Percentiles rank a stretch among this genome's conserved stretches.
phyloP scores from a whole-genome alignment of 2,113 vertebrate genomes.

The Aptenodytes forsteri region DNA sequence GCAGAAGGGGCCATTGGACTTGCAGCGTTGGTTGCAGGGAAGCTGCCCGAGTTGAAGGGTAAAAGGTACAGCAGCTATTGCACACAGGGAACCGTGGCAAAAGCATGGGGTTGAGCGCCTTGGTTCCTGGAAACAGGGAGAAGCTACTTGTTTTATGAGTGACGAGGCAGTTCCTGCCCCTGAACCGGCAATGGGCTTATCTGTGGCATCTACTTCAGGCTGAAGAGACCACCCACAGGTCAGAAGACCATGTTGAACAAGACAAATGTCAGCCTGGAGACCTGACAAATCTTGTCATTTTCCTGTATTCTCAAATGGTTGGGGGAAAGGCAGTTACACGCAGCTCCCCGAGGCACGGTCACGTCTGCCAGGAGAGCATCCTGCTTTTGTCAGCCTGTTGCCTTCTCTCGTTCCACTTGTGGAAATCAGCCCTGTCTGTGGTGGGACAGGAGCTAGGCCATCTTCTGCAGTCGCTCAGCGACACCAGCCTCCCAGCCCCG shows the following conservation, averaged over 20 bases:
- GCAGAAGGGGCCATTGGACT: conserved; percentile 87
- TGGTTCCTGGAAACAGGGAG: fast-evolving
- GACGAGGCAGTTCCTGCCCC: not conserved
- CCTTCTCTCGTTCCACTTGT: not conserved
- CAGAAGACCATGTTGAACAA: not conserved
- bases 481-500: not conserved
- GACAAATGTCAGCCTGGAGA: not conserved
- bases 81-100: not conserved
- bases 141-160: not conserved
- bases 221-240: not conserved
- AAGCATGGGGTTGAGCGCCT: not conserved
- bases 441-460: not conserved
- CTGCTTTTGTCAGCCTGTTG: not conserved
- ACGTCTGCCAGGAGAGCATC: not conserved
- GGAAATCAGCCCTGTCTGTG: not conserved
- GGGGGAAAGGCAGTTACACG: not conserved
- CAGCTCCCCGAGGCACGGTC: fast-evolving
- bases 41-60: conserved; percentile 84
- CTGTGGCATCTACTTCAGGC: not conserved
- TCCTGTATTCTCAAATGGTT: not conserved
- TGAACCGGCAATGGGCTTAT: not conserved
- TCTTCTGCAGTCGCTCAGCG: not conserved
- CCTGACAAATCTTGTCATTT: not conserved
- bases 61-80: conserved; percentile 76
- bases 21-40: conserved; percentile 83